Evolutionary conservation across 2,888 invertebrate species (phyloP).

Genomic region (Eupelmus urozonus): DNA sequence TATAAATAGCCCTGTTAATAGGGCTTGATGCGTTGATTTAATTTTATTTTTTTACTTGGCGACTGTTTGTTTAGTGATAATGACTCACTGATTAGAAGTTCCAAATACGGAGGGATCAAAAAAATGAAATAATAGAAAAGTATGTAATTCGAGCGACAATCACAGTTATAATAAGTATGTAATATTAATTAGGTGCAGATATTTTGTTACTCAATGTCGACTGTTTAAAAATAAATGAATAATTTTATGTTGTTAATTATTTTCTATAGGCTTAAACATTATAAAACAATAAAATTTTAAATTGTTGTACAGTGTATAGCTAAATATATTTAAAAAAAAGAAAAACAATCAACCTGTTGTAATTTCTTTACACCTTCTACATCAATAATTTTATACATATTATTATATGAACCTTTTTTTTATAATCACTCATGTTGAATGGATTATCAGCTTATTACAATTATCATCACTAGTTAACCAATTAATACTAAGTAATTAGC

Average conservation of each 20-base stretch:
- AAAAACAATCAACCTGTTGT: neutral
- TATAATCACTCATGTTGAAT: too few relatives aligned
- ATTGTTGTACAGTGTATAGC: conserved; percentile 59
- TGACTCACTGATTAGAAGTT: too few relatives aligned
- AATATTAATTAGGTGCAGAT: conserved; percentile 31
- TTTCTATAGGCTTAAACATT: neutral
- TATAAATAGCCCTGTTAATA: too few relatives aligned
- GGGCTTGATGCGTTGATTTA: too few relatives aligned
- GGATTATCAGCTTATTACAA: too few relatives aligned
- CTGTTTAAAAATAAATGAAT: neutral
- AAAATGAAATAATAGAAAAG: conserved; percentile 3
- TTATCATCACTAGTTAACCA: too few relatives aligned
- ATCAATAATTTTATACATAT: too few relatives aligned
- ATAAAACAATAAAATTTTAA: conserved; percentile 41
- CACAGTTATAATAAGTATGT: conserved; percentile 40
- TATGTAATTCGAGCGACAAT: conserved; percentile 56
- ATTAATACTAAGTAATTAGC: too few relatives aligned
- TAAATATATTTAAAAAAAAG: conserved; percentile 55
- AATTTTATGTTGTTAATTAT: neutral
- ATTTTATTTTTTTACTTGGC: too few relatives aligned
- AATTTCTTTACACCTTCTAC: too few relatives aligned
- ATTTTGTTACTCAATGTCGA: conserved; percentile 50
- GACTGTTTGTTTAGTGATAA: too few relatives aligned
- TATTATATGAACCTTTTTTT: too few relatives aligned
- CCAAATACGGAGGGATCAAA: conserved; percentile 6